Evolutionary conservation across 2,888 invertebrate genomes (phyloP), one percentile per base, ranked within the genome.

Genomic region (Malachius bipustulatus): DNA sequence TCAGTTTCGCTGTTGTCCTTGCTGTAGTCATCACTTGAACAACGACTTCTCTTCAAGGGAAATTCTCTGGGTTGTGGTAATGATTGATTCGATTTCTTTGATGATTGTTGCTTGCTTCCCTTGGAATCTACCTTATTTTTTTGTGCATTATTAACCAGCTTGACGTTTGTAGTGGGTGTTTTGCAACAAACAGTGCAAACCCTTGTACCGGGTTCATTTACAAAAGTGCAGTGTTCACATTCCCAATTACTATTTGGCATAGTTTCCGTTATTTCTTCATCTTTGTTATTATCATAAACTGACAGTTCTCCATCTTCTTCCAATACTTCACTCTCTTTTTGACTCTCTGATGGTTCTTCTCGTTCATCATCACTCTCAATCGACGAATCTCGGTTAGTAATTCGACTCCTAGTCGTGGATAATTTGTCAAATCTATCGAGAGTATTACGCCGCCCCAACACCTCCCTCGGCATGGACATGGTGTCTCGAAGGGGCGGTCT

Each of bases 221-320:
- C 80, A 56, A 78, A 89, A 0, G 90, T 91, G 56, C 90, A 91
- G 53, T 88, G 85, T 52, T 87, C 84, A 58, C 90, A 91, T 44
- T 83, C 77, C 90, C 90, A 91, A 36, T 72, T 65, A 1, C 71
- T 69, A 9, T 67, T 65, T 34, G 61, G 65, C 2, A 61, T 26
- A 44, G 38, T 40, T 34, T 38, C 39, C 2, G 26, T 24, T 3
- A 35, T 43, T 14, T 61, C 61, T 27, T 62, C 60, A 6, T 60
- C 40, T 6, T 45, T 40, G 14, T 45, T 39, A 11, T 42, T 39
- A 32, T 62, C 61, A n/a, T 57, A 34, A 39, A 39, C 9, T 47
- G 46, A 35, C 42, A 35, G 42, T 32, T 50, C 53, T 29, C 51
- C 53, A 40, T 53, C 54, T 30, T 52, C 52, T 32, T 51, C 50